These are phyloP conservation scores for Drosophila fungiperda DNA, from an alignment of 2,888 invertebrate species.

Conservation along the genomic window DNA sequence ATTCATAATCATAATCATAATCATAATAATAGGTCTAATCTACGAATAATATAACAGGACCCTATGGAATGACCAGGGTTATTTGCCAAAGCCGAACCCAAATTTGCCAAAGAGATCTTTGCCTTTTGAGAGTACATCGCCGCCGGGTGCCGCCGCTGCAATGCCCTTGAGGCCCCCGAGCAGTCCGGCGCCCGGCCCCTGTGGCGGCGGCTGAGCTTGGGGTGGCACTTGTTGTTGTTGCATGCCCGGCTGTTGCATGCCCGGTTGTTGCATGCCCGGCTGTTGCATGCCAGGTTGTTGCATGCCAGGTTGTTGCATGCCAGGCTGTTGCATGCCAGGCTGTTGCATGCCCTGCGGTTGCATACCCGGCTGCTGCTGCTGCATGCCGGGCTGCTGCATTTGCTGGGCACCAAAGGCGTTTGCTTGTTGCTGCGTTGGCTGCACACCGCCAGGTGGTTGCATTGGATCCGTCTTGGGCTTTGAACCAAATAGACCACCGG, in stretches of 20 bases:
- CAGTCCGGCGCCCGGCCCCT: slow-evolving; percentile 91
- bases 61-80: slow-evolving; percentile 86
- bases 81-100: slow-evolving; percentile 95
- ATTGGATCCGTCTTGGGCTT: slow-evolving; percentile 86
- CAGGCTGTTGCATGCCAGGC: slow-evolving; percentile 50
- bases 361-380: slow-evolving; percentile 42
- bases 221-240: slow-evolving; percentile 85
- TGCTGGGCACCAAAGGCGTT: slow-evolving; percentile 83
- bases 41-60: slow-evolving; percentile 82
- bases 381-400: slow-evolving; percentile 66
- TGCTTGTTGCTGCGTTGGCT: slow-evolving; percentile 84
- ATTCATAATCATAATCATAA: slow-evolving; percentile 64
- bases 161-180: slow-evolving; percentile 96
- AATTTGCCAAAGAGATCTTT: slow-evolving; percentile 93
- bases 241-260: slow-evolving; percentile 51
- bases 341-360: slow-evolving; percentile 76
- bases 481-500: slow-evolving; percentile 85
- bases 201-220: slow-evolving; percentile 84
- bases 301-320: slow-evolving; percentile 51
- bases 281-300: slow-evolving; percentile 73
- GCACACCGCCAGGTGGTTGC: slow-evolving; percentile 85
- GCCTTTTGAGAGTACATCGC: slow-evolving; percentile 95
- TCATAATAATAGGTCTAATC: slow-evolving; percentile 79
- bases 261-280: not conserved
- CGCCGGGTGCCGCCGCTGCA: slow-evolving; percentile 93